Evolutionary conservation across 2,113 vertebrate species (phyloP).

Genomic region (Agelaius phoeniceus): DNA sequence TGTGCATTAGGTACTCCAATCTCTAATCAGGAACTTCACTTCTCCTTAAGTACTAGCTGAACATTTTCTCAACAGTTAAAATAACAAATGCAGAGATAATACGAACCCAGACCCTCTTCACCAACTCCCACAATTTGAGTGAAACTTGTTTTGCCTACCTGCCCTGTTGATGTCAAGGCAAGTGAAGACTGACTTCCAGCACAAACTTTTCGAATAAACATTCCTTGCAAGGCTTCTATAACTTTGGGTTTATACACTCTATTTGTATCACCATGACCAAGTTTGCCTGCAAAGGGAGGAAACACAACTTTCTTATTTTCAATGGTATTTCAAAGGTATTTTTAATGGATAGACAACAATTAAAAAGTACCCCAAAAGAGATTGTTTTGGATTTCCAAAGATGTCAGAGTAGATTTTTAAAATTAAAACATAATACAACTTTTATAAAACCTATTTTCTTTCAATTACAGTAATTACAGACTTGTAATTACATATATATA

Average conservation of each 20-base stretch:
- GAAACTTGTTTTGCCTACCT: slow-evolving; percentile 66
- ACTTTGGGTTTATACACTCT: slow-evolving; percentile 88
- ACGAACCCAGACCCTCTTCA: neutral
- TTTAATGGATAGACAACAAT: neutral
- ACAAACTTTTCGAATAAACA: slow-evolving; percentile 88
- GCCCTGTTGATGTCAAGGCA: slow-evolving; percentile 85
- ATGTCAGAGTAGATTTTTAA: neutral
- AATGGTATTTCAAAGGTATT: neutral
- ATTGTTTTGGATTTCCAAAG: neutral
- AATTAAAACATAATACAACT: neutral
- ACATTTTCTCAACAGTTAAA: neutral
- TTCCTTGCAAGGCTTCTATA: slow-evolving; percentile 86
- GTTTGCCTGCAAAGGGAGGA: slow-evolving; percentile 73
- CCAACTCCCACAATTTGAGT: rapidly evolving
- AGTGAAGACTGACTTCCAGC: slow-evolving; percentile 87
- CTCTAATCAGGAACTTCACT: neutral
- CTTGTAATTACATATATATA: neutral
- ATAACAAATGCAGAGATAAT: neutral
- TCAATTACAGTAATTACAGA: neutral
- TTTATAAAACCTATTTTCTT: neutral
- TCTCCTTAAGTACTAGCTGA: neutral
- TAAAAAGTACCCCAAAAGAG: neutral
- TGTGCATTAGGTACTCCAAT: neutral
- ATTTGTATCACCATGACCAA: slow-evolving; percentile 88
- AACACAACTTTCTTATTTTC: neutral